These are phyloP conservation scores for Lepus townsendii DNA, from an alignment of 2,797 vertebrate species.

Conservation along the genomic window DNA sequence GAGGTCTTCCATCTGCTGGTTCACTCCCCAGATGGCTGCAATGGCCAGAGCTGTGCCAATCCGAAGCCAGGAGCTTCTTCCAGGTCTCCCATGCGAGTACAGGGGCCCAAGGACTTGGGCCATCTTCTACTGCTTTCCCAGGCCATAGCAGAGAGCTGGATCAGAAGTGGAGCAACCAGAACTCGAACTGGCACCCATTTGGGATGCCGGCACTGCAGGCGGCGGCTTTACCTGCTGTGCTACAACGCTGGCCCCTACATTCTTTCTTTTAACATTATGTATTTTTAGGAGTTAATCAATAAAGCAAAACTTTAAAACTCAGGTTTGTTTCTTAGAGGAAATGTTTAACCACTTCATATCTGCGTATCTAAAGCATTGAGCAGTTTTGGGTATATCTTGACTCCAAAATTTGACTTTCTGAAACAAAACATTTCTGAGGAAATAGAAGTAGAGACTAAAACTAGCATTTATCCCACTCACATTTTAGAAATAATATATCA, in stretches of 20 bases:
- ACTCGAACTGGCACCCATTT: no score
- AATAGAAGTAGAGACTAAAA: not conserved
- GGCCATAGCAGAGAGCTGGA: no score
- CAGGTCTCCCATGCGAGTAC: no score
- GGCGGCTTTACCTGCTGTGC: no score
- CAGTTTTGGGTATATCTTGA: not conserved
- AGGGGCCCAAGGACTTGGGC: no score
- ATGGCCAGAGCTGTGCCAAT: no score
- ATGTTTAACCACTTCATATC: not conserved
- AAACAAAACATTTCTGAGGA: conserved; percentile 29
- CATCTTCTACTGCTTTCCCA: no score
- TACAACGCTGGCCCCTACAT: not conserved
- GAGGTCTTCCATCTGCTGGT: no score
- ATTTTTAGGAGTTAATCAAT: not conserved
- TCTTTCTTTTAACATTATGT: not conserved
- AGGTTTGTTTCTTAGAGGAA: not conserved
- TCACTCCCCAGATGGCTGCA: no score
- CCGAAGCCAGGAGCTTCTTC: no score
- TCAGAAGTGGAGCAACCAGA: no score
- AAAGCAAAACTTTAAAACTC: not conserved
- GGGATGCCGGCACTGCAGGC: no score
- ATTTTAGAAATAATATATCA: conserved; percentile 38
- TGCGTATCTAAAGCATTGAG: not conserved
- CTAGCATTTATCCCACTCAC: not conserved
- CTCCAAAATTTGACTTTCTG: conserved; percentile 7